Base-by-base conservation (phyloP, 2,113 vertebrate species). In the Shinisaurus crocodilurus region DNA sequence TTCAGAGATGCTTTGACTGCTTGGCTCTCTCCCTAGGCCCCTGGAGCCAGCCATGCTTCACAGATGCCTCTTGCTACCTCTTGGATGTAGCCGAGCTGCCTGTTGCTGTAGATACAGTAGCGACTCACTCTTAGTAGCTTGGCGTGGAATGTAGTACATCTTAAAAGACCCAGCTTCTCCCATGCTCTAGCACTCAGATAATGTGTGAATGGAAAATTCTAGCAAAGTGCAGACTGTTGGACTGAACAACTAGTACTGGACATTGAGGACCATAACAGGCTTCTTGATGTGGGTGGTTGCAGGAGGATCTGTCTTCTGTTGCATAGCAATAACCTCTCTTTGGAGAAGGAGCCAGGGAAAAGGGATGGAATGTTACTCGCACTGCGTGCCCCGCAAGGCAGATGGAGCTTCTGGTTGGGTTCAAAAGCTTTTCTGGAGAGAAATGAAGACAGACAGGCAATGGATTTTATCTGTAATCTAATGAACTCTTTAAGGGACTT, bases 1-100 rank as follows among this genome's bases (percentile, higher is more conserved):
- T 96, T 95, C 50, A 85, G 93, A 93, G 90, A 90, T 92, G 93
- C 87, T 96, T 77, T 34, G 8, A 70, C 43, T 57, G 75, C 75
- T 93, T 0, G 0, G 67, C 88, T 90, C 60, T 50, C 89, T 65
- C 25, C 81, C 13, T 45, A 23, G 40, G 18, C 60, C 86, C 74
- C 34, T n/a, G 20, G 32, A 85, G 76, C 90, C 70, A 0, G 0
- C 86, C 48, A 40, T 13, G 74, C 54, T 65, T 79, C 74, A 65
- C 57, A 77, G 79, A 87, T 65, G 57, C n/a, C 60, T 50, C 76
- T 60, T 88, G 86, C 86, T 67, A 32, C 32, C 60, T 50, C 74
- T 48, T 88, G 75, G 40, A 65, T 34, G 40, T 45, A 79, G 86
- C 40, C 2, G 54, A n/a, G 57, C 16, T n/a, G 74, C 75, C 75